Percentiles rank a stretch among this genome's conserved stretches.
phyloP scores from a whole-genome alignment of 2,797 vertebrate genomes.

The Carapus acus region DNA sequence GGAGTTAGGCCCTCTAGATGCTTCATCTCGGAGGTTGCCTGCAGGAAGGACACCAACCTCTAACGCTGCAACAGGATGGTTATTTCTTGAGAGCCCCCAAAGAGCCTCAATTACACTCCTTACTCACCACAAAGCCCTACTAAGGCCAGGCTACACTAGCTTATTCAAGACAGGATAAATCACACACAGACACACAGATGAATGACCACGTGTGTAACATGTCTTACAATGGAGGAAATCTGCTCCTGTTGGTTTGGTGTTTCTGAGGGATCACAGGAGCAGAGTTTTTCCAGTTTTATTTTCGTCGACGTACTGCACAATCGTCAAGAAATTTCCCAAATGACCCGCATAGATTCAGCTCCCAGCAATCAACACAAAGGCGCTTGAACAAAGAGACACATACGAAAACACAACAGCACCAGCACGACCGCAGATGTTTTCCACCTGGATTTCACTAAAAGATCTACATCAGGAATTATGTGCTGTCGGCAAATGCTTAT shows the following conservation, averaged over 20 bases:
- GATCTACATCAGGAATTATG: no score
- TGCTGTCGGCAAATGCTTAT: background rate
- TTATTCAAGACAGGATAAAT: slow-evolving; percentile 34
- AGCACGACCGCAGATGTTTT: no score
- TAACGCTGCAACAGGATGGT: background rate
- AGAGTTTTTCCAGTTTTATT: slow-evolving; percentile 72
- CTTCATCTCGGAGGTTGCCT: slow-evolving; percentile 11
- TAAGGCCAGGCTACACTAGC: slow-evolving; percentile 22
- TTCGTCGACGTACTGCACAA: slow-evolving; percentile 23
- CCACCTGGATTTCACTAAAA: no score
- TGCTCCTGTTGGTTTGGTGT: slow-evolving; percentile 68
- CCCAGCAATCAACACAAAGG: no score
- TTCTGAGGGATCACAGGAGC: slow-evolving; percentile 68
- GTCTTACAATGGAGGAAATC: slow-evolving; percentile 65
- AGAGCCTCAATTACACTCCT: slow-evolving; percentile 10
- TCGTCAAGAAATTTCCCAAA: slow-evolving; percentile 7
- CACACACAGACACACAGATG: slow-evolving; percentile 20
- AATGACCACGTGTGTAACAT: background rate
- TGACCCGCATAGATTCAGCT: background rate
- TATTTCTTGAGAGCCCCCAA: slow-evolving; percentile 17
- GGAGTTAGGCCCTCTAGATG: slow-evolving; percentile 78
- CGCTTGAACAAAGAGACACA: no score
- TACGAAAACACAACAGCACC: no score
- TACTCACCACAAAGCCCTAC: slow-evolving; percentile 29
- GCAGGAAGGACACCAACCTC: background rate